Percentiles rank a stretch among this genome's conserved stretches.
Conservation (phyloP, 2,888 invertebrate genomes). For the Sceliomorpha sp. region DNA sequence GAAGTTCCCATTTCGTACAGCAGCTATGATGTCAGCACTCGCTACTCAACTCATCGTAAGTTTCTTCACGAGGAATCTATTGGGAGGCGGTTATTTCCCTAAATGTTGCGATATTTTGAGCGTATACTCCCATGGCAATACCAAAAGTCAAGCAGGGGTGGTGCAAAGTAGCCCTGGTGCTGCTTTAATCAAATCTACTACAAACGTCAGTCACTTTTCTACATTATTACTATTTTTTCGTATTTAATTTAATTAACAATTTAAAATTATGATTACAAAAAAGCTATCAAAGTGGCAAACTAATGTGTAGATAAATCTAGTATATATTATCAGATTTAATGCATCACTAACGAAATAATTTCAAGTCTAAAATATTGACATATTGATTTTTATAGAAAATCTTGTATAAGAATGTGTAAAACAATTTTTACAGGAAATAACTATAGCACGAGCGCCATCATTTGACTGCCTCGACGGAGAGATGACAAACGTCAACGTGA, state of each 20-base stretch:
- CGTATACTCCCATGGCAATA: slow-evolving; percentile 72
- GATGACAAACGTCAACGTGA: slow-evolving; percentile 39
- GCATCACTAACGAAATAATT: no score
- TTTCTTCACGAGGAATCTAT: slow-evolving; percentile 75
- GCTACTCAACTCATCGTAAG: slow-evolving; percentile 81
- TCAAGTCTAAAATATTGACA: no score
- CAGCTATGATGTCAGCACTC: slow-evolving; percentile 84
- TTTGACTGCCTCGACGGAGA: slow-evolving; percentile 47
- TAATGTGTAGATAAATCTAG: neutral
- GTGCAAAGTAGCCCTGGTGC: slow-evolving; percentile 77
- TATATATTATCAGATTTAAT: neutral
- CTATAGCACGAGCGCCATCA: slow-evolving; percentile 45
- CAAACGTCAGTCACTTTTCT: slow-evolving; percentile 65
- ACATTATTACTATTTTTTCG: neutral
- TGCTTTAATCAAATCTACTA: slow-evolving; percentile 74
- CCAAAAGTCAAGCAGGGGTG: slow-evolving; percentile 73
- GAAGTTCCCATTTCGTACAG: slow-evolving; percentile 85
- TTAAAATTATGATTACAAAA: neutral
- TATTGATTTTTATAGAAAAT: no score
- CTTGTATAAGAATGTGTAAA: no score
- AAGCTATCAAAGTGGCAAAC: no score
- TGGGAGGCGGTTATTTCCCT: slow-evolving; percentile 74
- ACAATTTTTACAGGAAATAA: slow-evolving; percentile 30
- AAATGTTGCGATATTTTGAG: slow-evolving; percentile 75
- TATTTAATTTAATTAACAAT: neutral